Percentiles rank a stretch among this genome's conserved stretches.
These are phyloP conservation scores for Ferdinandea cuprea DNA, from an alignment of 2,888 invertebrate genomes.

Conservation along the genomic window DNA sequence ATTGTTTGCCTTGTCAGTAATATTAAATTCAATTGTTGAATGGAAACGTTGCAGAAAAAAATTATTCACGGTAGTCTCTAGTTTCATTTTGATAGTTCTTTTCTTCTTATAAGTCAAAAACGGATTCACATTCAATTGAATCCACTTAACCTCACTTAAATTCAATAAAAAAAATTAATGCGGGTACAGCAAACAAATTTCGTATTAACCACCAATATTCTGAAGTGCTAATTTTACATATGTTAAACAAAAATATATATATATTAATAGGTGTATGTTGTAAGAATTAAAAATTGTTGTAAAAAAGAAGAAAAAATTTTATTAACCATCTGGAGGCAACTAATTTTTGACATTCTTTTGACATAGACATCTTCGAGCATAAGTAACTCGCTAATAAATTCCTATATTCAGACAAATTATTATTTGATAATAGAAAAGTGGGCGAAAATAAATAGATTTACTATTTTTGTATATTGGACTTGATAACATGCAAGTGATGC, in stretches of 20 bases:
- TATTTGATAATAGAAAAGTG: neutral
- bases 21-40: no score
- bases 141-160: neutral
- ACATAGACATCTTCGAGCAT: slow-evolving; percentile 36
- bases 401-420: slow-evolving; percentile 3
- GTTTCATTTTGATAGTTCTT: no score
- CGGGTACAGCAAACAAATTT: neutral
- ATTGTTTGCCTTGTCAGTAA: no score
- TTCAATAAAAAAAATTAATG: neutral
- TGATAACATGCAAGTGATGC: slow-evolving; percentile 17
- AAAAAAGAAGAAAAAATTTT: slow-evolving; percentile 29
- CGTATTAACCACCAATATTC: slow-evolving; percentile 34
- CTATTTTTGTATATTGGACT: slow-evolving; percentile 25
- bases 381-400: slow-evolving; percentile 49
- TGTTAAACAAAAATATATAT: slow-evolving; percentile 60
- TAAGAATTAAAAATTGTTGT: slow-evolving; percentile 60
- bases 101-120: no score
- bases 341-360: slow-evolving; percentile 52
- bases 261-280: slow-evolving; percentile 51
- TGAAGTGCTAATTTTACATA: slow-evolving; percentile 54
- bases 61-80: no score
- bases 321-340: slow-evolving; percentile 42
- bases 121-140: neutral
- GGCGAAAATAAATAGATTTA: slow-evolving; percentile 5
- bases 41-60: no score